phyloP scores from a whole-genome alignment of 2,888 invertebrate genomes.

The Orthosia incerta region DNA sequence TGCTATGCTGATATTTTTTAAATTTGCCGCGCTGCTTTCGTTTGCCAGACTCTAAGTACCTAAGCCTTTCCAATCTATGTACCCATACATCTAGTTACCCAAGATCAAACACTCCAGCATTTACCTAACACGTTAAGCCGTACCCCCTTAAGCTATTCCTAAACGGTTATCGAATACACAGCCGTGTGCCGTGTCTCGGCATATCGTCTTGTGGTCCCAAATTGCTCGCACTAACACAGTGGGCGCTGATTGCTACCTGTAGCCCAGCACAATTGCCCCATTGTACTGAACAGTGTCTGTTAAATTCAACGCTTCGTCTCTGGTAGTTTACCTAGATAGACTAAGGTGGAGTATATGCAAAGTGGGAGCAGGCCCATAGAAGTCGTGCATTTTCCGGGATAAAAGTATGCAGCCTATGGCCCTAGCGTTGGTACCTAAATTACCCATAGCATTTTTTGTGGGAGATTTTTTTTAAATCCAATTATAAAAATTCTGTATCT shows the following conservation, averaged over 20 bases:
- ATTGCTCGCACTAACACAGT: conserved; percentile 30
- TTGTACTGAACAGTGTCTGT: conserved; percentile 31
- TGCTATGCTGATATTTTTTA: too few relatives aligned
- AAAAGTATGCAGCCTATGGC: too few relatives aligned
- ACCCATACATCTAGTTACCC: too few relatives aligned
- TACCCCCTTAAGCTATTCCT: not conserved
- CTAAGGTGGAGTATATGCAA: not conserved
- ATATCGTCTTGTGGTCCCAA: conserved; percentile 45
- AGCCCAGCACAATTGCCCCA: conserved; percentile 29
- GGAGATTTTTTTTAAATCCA: too few relatives aligned
- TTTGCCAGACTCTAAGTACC: too few relatives aligned
- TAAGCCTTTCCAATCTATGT: not conserved
- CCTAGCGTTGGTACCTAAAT: too few relatives aligned
- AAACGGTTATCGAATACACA: conserved; percentile 52
- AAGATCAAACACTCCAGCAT: not conserved
- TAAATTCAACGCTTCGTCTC: conserved; percentile 44
- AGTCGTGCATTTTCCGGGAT: too few relatives aligned
- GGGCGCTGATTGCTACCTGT: conserved; percentile 54
- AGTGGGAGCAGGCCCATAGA: too few relatives aligned
- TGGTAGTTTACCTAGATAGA: conserved; percentile 18
- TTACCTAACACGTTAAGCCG: not conserved
- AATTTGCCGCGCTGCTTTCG: too few relatives aligned
- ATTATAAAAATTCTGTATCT: too few relatives aligned
- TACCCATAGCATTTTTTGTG: too few relatives aligned
- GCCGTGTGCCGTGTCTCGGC: not conserved